A percentile compares a stretch with the other conserved stretches of the same genome.
These are phyloP conservation scores for Dasyurus viverrinus DNA, from an alignment of 2,113 vertebrate species.

Conservation along the genomic window DNA sequence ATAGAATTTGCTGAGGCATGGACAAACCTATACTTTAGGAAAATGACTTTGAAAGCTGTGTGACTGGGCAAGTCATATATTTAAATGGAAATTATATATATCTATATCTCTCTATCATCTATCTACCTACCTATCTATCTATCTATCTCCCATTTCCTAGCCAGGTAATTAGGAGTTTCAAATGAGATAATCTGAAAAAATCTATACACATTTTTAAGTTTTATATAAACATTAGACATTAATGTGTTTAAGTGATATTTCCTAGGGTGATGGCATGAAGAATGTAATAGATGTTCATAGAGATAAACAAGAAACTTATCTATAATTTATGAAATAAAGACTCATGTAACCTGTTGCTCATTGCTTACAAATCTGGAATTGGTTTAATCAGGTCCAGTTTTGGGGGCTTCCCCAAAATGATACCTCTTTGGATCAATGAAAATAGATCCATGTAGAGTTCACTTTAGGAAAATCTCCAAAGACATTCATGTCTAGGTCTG, in stretches of 20 bases:
- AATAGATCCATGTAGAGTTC: not conserved
- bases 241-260: not conserved
- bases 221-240: not conserved
- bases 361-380: not conserved
- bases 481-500: not conserved
- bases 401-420: not conserved
- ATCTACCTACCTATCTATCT: too few relatives aligned
- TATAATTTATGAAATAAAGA: not conserved
- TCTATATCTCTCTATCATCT: too few relatives aligned
- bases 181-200: not conserved
- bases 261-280: not conserved
- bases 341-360: not conserved
- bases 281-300: not conserved
- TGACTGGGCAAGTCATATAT: not conserved
- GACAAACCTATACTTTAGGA: not conserved
- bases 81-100: not conserved
- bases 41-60: not conserved
- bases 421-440: not conserved
- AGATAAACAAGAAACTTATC: not conserved
- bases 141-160: not conserved
- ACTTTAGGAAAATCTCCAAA: not conserved
- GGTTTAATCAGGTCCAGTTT: not conserved
- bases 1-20: too few relatives aligned
- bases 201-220: not conserved
- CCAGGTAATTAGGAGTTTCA: not conserved